Conservation (phyloP, 2,888 invertebrate species). For the Rugalucina vietnamica region DNA sequence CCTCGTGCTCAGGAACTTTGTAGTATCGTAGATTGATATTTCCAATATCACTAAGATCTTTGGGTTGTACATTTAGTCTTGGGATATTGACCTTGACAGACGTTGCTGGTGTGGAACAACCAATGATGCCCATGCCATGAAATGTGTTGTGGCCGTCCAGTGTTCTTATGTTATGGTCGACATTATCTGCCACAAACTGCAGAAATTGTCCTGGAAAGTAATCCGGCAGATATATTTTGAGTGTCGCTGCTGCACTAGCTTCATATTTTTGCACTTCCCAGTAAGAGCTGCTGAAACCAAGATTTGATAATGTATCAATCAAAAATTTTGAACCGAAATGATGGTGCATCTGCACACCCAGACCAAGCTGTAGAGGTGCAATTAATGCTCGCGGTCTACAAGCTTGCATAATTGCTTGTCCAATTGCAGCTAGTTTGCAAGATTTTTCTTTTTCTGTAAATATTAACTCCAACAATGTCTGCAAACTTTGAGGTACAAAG, state of each 20-base stretch:
- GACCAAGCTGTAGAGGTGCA: conserved; percentile 64
- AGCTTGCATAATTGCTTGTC: conserved; percentile 62
- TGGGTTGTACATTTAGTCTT: background rate
- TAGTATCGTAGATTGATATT: conserved; percentile 28
- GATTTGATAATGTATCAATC: conserved; percentile 62
- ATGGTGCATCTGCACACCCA: conserved; percentile 64
- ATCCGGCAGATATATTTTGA: conserved; percentile 30
- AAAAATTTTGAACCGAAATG: conserved; percentile 67
- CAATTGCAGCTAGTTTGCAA: conserved; percentile 1
- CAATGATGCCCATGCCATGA: conserved; percentile 59
- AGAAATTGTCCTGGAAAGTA: conserved; percentile 47
- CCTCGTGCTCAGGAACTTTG: background rate
- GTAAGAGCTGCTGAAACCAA: conserved; percentile 66
- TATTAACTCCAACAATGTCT: background rate
- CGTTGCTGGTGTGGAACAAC: conserved; percentile 36
- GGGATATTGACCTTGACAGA: conserved; percentile 17
- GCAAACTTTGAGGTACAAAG: conserved; percentile 1
- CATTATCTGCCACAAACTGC: conserved; percentile 73
- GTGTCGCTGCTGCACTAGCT: conserved; percentile 38
- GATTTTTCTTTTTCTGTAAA: background rate
- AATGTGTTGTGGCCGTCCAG: conserved; percentile 65
- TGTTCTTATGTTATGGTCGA: conserved; percentile 68
- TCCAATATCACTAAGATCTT: conserved; percentile 14
- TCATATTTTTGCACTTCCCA: conserved; percentile 51
- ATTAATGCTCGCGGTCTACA: conserved; percentile 55